These are phyloP conservation scores for Porites australiensis DNA, from an alignment of 64 coral and sea anemone genomes.

Conservation along the genomic window DNA sequence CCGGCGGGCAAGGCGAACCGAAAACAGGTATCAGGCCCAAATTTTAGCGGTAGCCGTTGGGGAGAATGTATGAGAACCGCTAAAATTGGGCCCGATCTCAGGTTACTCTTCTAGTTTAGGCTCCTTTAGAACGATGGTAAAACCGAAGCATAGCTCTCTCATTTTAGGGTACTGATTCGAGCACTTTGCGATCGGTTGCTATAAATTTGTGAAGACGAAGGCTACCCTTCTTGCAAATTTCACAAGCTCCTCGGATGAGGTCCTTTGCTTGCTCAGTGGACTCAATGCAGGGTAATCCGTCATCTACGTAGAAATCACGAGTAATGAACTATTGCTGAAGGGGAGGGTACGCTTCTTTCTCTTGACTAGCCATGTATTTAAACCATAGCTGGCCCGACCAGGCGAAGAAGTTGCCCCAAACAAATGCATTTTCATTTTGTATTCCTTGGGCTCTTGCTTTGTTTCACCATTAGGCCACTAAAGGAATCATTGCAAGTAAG, in stretches of 20 bases:
- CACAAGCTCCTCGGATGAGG: neutral
- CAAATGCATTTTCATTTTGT: neutral
- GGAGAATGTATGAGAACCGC: too few species aligned
- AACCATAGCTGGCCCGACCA: constrained; percentile 7
- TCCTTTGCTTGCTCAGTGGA: constrained; percentile 3
- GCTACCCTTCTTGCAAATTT: constrained; percentile 13
- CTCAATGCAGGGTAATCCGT: neutral
- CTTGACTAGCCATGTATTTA: constrained; percentile 17
- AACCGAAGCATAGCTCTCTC: constrained; percentile 11
- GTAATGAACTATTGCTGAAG: constrained; percentile 6
- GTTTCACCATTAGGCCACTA: constrained; percentile 4
- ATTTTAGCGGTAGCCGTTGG: too few species aligned
- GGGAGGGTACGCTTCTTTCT: constrained; percentile 24
- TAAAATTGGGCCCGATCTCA: too few species aligned
- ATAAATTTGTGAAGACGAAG: constrained; percentile 43
- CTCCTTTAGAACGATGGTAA: too few species aligned
- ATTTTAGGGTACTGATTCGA: constrained; percentile 10
- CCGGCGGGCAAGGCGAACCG: too few species aligned
- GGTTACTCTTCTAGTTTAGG: too few species aligned
- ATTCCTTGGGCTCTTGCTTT: neutral
- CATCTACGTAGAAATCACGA: neutral
- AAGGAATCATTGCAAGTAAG: neutral
- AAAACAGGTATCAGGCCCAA: too few species aligned
- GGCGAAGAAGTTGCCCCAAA: neutral
- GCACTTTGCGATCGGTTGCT: neutral